Conservation (phyloP, 2,113 vertebrate genomes). For the Trematocara unimaculatum region DNA sequence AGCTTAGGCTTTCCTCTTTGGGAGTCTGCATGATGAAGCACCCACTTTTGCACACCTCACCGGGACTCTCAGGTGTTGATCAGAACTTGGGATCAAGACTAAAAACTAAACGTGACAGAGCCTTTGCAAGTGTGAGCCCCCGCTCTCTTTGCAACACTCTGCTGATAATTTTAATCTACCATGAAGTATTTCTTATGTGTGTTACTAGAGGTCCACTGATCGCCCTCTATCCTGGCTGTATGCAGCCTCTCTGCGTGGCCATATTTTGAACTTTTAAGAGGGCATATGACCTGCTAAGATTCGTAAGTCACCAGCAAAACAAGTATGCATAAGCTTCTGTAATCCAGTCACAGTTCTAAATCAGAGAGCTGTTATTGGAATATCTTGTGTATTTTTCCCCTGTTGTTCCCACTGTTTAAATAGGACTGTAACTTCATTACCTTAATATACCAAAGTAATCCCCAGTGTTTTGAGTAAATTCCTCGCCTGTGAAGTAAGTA, state of each 20-base stretch:
- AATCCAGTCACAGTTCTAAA: conserved; percentile 56
- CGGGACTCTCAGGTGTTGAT: not conserved
- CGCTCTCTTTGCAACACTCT: not conserved
- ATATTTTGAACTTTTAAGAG: conserved; percentile 48
- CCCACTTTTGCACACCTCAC: not conserved
- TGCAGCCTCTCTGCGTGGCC: conserved; percentile 5
- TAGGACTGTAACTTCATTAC: not conserved
- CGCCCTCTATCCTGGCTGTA: not conserved
- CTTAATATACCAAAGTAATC: not conserved
- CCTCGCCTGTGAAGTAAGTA: not conserved
- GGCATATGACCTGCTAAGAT: conserved; percentile 72
- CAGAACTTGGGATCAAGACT: not conserved
- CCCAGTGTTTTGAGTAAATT: not conserved
- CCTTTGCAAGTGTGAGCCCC: not conserved
- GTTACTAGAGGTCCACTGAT: not conserved
- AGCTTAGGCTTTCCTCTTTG: not conserved
- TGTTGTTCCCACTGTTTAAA: not conserved
- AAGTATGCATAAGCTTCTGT: conserved; percentile 61
- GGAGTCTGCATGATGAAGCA: not conserved
- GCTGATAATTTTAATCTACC: not conserved
- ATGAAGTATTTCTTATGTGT: not conserved
- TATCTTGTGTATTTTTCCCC: not conserved
- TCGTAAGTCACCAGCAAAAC: conserved; percentile 59
- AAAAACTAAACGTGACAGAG: not conserved
- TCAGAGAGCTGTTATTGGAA: not conserved